Percentiles rank a stretch among this genome's conserved stretches.
Evolutionary conservation across 2,888 invertebrate genomes (phyloP).

Genomic region (Polymixis lichenea): DNA sequence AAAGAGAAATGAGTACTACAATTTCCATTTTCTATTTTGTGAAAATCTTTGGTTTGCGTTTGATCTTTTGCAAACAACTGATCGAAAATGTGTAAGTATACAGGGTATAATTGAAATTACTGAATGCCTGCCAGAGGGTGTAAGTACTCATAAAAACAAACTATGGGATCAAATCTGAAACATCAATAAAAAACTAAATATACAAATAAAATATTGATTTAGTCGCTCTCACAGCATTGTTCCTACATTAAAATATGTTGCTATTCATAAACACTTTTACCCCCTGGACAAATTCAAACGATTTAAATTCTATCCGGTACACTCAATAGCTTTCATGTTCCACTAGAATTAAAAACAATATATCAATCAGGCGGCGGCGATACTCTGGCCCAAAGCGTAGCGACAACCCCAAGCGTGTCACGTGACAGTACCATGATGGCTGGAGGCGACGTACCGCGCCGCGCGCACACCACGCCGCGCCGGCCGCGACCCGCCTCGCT

Average conservation of each 20-base stretch:
- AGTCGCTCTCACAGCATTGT: background rate
- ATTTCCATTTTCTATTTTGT: background rate
- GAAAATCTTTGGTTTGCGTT: background rate
- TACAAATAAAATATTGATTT: background rate
- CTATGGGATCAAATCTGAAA: background rate
- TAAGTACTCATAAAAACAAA: background rate
- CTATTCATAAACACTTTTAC: background rate
- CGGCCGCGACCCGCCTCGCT: slow-evolving; percentile 71
- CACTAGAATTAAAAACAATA: background rate
- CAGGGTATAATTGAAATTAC: background rate
- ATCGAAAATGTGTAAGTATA: background rate
- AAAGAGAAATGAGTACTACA: background rate
- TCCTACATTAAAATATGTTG: background rate
- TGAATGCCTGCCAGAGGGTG: background rate
- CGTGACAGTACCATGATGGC: slow-evolving; percentile 81
- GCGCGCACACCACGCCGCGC: slow-evolving; percentile 56
- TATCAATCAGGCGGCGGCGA: slow-evolving; percentile 53
- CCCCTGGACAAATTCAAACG: background rate
- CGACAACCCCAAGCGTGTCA: slow-evolving; percentile 84
- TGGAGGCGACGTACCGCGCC: slow-evolving; percentile 73
- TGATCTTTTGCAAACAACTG: background rate
- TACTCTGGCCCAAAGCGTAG: slow-evolving; percentile 71
- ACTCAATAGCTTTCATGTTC: rapidly evolving
- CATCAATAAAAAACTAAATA: background rate
- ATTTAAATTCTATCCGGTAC: background rate